Evolutionary conservation across 2,113 vertebrate species (phyloP).

Genomic region (Tachycineta bicolor): DNA sequence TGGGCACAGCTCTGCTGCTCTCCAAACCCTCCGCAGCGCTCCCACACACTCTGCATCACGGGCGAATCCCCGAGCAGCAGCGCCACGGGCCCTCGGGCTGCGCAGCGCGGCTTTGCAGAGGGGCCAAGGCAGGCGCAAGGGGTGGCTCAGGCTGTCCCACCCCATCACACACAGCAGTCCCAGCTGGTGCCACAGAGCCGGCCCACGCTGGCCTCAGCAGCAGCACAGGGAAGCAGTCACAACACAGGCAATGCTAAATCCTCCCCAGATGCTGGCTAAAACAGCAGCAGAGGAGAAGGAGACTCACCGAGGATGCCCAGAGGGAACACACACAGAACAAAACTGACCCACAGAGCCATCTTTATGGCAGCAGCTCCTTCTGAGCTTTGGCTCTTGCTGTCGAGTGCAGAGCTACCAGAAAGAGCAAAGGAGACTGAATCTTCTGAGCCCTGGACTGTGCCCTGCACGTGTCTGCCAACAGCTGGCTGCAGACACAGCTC

Average conservation of each 20-base stretch:
- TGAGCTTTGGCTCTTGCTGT: neutral
- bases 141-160: rapidly evolving
- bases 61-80: neutral
- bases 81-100: rapidly evolving
- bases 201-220: rapidly evolving
- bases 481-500: neutral
- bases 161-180: rapidly evolving
- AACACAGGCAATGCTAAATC: rapidly evolving
- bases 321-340: neutral
- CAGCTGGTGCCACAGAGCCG: neutral
- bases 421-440: neutral
- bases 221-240: too few species aligned
- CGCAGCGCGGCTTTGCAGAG: neutral
- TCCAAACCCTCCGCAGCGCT: neutral
- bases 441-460: neutral
- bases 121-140: rapidly evolving
- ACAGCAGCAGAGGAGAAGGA: neutral
- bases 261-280: rapidly evolving
- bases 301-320: neutral
- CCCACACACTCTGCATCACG: rapidly evolving
- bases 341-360: neutral
- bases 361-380: neutral
- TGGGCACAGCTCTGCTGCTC: rapidly evolving
- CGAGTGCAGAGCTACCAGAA: neutral
- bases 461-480: rapidly evolving